A percentile compares a stretch with the other conserved stretches of the same genome.
Evolutionary conservation across 2,113 vertebrate species (phyloP).

Genomic region (Tenebrosternarchus preto): DNA sequence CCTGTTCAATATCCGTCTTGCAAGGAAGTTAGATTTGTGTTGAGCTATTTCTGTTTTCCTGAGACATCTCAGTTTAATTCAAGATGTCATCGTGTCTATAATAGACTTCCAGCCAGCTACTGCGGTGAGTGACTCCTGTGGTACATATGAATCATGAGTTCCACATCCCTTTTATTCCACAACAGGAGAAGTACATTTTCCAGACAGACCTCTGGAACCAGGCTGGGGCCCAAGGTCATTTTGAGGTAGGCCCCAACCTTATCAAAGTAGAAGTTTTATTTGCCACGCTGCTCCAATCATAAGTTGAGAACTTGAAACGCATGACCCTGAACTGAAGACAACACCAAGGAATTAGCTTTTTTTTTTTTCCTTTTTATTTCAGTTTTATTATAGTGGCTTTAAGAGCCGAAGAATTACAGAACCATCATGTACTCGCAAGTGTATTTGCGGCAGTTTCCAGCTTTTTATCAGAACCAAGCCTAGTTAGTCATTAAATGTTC

Average conservation of each 20-base stretch:
- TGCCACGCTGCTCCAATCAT: not conserved
- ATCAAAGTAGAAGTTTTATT: not conserved
- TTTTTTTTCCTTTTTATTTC: not conserved
- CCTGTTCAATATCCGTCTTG: not conserved
- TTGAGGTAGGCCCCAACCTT: constrained; percentile 3
- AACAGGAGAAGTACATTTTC: not conserved
- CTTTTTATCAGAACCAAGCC: no score
- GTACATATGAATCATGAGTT: constrained; percentile 31
- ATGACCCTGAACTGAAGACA: not conserved
- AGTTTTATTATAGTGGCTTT: no score
- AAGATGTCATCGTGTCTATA: constrained; percentile 9
- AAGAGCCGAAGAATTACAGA: no score
- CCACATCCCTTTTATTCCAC: constrained; percentile 7
- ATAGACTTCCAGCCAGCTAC: constrained; percentile 31
- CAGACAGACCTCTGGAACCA: constrained; percentile 18
- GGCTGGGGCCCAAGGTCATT: not conserved
- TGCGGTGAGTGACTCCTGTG: constrained; percentile 26
- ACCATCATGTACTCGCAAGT: no score
- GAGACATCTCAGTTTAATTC: not conserved
- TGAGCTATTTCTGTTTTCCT: constrained; percentile 13
- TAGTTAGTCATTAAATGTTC: no score
- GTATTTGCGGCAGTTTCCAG: no score
- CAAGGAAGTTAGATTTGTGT: constrained; percentile 20
- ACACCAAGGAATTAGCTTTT: not conserved
- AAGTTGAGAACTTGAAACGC: not conserved